Base-by-base conservation (phyloP, 2,113 vertebrate genomes). In the Rhinolophus sinicus region DNA sequence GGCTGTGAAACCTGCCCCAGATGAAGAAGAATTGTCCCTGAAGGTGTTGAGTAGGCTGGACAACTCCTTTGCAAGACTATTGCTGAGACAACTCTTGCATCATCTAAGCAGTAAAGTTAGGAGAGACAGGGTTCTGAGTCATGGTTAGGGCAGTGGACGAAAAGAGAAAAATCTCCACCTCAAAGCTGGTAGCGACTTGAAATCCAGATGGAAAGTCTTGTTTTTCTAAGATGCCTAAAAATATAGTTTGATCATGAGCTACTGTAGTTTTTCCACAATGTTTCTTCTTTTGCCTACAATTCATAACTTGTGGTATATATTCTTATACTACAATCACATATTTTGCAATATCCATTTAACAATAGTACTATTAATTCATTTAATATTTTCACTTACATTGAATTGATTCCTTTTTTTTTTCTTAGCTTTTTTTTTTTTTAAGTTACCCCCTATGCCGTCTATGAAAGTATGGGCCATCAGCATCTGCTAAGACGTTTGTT, bases 171-270 rank as follows among this genome's bases (percentile, higher is more conserved):
- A 47, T 64, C 44, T 81, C 11, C 47, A 70, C 47, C 30, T 77
- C 47, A 84, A 92, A 88, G 70, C 15, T 60, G 28, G 7, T 21
- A 4, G 1, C 67, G 50, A 92, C n/a, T 62, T 93, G 67, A 96
- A 76, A 47, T 35, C 11, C 8, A 83, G 3, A 60, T 38, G 24
- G n/a, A 72, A 81, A 67, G 3, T n/a, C 52, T 24, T 52, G 1
- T 65, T 89, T 93, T 94, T 80, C 47, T 24, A 78, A 4, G 54
- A 93, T 35, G 44, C 60, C 56, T 95, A 76, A 88, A 83, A 54
- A 52, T 73, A 18, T 14, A 40, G 22, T 30, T 69, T 35, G 75
- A 33, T 7, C 12, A 1, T 82, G 28, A 73, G 19, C 4, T 81
- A 70, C 3, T 72, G 4, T 9, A 24, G 2, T n/a, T 28, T 58